Evolutionary conservation across 2,797 vertebrate species (phyloP), one percentile per base, ranked within the genome.

Genomic region (Sebastes taczanowskii): DNA sequence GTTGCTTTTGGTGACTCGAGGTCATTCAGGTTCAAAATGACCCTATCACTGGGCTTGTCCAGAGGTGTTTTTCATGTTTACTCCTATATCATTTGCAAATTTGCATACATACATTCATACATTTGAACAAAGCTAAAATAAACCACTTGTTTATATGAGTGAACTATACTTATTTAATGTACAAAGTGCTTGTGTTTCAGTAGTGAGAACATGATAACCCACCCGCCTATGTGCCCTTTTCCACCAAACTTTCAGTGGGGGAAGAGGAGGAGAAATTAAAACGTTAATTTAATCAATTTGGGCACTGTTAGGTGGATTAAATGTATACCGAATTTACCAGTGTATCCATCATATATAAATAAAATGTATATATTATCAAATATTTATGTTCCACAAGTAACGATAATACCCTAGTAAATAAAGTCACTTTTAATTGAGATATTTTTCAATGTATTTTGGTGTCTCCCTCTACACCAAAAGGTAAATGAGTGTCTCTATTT

Each of bases 171-270:
- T 49, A 49, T 46, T 46, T 46, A 46, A 46, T 46, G 42, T 8
- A 8, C 42, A 0, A 46, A 46, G 0, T 46, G 25, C 18, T 30
- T 0, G n/a, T 38, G 32, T 46, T 49, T 71, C 38, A 22, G 13
- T 32, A 10, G 56, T 61, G 27, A 22, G 18, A 59, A 27, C 11
- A 27, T 11, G 2, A 69, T 55, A 16, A 59, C 23, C 23, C 23
- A 2, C 4, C 14, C 0, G 2, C 34, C 7, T 38, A 38, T 46
- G 42, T 46, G 38, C 0, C 38, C 38, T 42, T 14, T 42, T 42
- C 38, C 38, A 42, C 38, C 38, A 42, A 42, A 42, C 0, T 42
- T 42, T 42, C 38, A 42, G 38, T 1, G 13, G 38, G 38, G 38
- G 5, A 14, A 42, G 38, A 42, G 34, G 1, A 34, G 35, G 38